Conservation (phyloP, 2,888 invertebrate genomes). For the Ennomos erosarius region DNA sequence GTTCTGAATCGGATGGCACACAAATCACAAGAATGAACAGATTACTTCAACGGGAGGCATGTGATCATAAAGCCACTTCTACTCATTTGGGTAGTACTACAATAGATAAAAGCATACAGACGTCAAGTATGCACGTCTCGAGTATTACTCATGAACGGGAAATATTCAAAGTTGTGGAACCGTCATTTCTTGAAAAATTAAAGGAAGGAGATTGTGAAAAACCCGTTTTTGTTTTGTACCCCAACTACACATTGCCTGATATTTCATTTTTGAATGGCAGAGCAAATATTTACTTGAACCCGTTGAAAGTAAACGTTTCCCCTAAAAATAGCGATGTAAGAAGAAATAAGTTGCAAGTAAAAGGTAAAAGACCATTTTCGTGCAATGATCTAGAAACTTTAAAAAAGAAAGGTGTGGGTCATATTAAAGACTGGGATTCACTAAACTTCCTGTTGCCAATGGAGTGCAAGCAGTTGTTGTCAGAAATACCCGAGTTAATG, state of each 20-base stretch:
- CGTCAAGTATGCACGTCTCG: slow-evolving; percentile 82
- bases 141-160: slow-evolving; percentile 74
- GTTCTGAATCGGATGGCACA: slow-evolving; percentile 83
- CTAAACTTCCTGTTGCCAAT: slow-evolving; percentile 94
- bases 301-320: slow-evolving; percentile 85
- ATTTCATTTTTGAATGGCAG: slow-evolving; percentile 90
- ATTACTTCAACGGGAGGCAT: slow-evolving; percentile 66
- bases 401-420: slow-evolving; percentile 91
- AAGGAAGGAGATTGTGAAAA: slow-evolving; percentile 88
- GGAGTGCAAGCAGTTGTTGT: slow-evolving; percentile 92
- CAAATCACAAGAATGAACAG: slow-evolving; percentile 80
- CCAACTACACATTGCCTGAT: slow-evolving; percentile 95
- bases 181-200: slow-evolving; percentile 89
- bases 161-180: slow-evolving; percentile 87
- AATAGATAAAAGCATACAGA: slow-evolving; percentile 91
- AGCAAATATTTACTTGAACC: slow-evolving; percentile 90
- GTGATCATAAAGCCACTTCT: slow-evolving; percentile 78
- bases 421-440: slow-evolving; percentile 97
- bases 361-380: slow-evolving; percentile 89
- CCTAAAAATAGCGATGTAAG: slow-evolving; percentile 70
- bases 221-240: slow-evolving; percentile 95
- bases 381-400: slow-evolving; percentile 93
- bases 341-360: slow-evolving; percentile 68
- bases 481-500: slow-evolving; percentile 92
- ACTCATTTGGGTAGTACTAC: slow-evolving; percentile 84